Base-by-base conservation (phyloP, 2,888 invertebrate species). In the Biston betularia region DNA sequence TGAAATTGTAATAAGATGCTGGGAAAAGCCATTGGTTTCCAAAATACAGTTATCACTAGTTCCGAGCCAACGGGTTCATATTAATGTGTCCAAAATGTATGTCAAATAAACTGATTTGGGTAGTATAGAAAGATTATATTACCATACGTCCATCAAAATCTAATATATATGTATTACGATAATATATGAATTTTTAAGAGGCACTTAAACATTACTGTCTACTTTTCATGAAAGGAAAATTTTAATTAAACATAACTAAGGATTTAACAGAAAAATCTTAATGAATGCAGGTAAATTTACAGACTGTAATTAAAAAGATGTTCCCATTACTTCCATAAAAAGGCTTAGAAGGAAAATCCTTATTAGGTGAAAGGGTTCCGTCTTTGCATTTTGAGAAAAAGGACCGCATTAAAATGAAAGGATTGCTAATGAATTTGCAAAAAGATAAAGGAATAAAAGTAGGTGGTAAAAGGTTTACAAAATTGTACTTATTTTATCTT, bases 371-470 rank as follows among this genome's bases (percentile, higher is more conserved):
- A 65, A 58, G 65, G 69, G 68, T 55, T 62, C 65, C 53, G 48
- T 50, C 46, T 69, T 65, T 58, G 63, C 68, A 68, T 60, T 73
- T 53, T 49, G 40, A 65, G 65, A 62, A 62, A 60, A 67, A 50
- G 56, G 65, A 57, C 65, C 44, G 53, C 63, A 73, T 68, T 70
- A 67, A 68, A 70, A 69, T 49, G 46, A 63, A 70, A 70, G 49
- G 49, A 65, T 71, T 71, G 67, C 57, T 69, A 73, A 73, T 74
- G 63, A 68, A 65, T 71, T 49, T 50, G 52, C 38, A 57, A 49
- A 34, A 42, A 57, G 55, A 65, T 7, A 48, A 52, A 49, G 53
- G 54, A 58, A 58, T 44, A 62, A 63, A 62, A 70, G 35, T 35
- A 40, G 50, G 40, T 64, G 42, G 42, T 50, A 64, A 56, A 46